A percentile compares a stretch with the other conserved stretches of the same genome.
phyloP scores from a whole-genome alignment of 1,140 invertebrate species.

The Bombus affinis region DNA sequence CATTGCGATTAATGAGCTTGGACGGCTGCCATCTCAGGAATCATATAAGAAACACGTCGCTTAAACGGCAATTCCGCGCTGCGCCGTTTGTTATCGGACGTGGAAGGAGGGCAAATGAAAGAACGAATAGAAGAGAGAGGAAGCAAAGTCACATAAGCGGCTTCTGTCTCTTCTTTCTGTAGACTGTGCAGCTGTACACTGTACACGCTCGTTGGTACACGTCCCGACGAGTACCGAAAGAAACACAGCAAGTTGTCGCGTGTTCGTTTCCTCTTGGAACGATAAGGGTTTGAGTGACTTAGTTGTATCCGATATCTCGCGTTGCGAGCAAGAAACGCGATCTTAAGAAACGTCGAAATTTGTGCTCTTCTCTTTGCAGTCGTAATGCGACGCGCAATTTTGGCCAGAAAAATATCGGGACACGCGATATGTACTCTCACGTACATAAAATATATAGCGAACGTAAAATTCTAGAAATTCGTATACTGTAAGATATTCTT shows the following conservation, averaged over 20 bases:
- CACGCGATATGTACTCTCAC: background rate
- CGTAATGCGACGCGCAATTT: background rate
- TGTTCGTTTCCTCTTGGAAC: background rate
- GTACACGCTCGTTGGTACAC: background rate
- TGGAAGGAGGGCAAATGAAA: constrained; percentile 7
- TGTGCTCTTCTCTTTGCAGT: background rate
- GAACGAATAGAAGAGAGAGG: background rate
- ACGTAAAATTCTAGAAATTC: background rate
- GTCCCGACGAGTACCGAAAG: background rate
- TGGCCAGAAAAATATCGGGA: too few relatives aligned
- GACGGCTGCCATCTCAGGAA: constrained; percentile 66
- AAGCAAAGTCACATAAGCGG: constrained; percentile 18
- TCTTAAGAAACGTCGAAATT: constrained; percentile 1
- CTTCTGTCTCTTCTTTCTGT: background rate
- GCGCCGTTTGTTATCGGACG: constrained; percentile 50
- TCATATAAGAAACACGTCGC: constrained; percentile 63
- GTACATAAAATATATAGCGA: background rate
- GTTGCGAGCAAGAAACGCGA: background rate
- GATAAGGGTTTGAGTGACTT: background rate
- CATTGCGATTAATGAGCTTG: constrained; percentile 72
- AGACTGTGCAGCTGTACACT: background rate
- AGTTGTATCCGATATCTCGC: constrained; percentile 2
- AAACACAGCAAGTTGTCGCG: background rate
- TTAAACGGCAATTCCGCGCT: constrained; percentile 67
- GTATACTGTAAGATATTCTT: background rate